Percentiles rank a stretch among this genome's conserved stretches.
These are phyloP conservation scores for Lycia hirtaria DNA, from an alignment of 2,888 invertebrate genomes.

Conservation along the genomic window DNA sequence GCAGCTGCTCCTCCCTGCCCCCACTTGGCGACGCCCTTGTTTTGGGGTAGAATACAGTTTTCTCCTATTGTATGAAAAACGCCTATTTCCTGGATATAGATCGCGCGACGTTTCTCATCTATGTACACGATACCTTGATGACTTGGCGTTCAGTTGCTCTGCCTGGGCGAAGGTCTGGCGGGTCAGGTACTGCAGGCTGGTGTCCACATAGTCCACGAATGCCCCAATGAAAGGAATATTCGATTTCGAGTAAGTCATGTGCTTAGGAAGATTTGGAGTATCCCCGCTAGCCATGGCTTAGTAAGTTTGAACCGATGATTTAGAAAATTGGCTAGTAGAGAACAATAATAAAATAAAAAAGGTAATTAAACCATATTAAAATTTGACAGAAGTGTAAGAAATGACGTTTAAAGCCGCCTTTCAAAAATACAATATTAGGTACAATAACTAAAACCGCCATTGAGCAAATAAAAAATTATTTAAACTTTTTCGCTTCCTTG, in stretches of 20 bases:
- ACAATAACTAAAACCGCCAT: no score
- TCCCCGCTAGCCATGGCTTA: constrained; percentile 54
- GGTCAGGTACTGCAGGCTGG: constrained; percentile 63
- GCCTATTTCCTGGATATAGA: no score
- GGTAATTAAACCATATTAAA: background rate
- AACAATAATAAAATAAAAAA: background rate
- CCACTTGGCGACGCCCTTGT: no score
- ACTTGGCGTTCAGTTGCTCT: constrained; percentile 59
- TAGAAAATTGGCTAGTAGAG: background rate
- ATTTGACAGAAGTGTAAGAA: background rate
- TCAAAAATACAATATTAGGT: no score
- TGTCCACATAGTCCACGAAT: constrained; percentile 69
- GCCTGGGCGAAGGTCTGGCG: constrained; percentile 59
- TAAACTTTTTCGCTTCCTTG: no score
- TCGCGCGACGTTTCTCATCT: no score
- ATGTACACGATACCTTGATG: constrained; percentile 49
- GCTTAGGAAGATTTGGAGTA: constrained; percentile 46
- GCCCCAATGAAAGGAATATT: constrained; percentile 68
- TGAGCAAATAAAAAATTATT: no score
- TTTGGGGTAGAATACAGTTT: no score
- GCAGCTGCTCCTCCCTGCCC: no score
- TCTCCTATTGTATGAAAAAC: no score
- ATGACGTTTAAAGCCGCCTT: no score
- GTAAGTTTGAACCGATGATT: background rate
- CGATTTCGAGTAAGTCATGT: constrained; percentile 68